A percentile compares a stretch with the other conserved stretches of the same genome.
Evolutionary conservation across 2,113 vertebrate genomes (phyloP).

Genomic region (Todiramphus saurophagus): DNA sequence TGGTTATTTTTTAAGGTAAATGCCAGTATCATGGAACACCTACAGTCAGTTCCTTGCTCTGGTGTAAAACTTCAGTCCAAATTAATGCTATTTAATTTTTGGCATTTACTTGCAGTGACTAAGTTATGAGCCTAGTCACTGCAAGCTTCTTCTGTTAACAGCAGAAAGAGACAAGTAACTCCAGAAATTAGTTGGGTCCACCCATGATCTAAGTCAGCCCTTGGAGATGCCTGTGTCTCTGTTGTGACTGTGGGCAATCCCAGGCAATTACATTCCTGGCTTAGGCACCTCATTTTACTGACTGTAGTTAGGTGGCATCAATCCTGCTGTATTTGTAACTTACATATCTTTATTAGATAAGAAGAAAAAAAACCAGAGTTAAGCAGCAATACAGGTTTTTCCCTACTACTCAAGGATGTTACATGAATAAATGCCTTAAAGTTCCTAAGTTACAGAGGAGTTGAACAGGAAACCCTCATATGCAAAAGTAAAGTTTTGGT

Average conservation of each 20-base stretch:
- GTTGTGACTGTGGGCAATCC: neutral
- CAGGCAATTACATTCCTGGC: neutral
- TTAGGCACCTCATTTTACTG: neutral
- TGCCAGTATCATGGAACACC: neutral
- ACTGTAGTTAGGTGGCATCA: neutral
- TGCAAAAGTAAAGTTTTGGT: neutral
- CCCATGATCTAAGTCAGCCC: neutral
- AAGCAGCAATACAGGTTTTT: neutral
- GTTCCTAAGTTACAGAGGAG: neutral
- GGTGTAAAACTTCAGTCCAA: neutral
- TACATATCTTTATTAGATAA: neutral
- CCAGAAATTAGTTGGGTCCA: neutral
- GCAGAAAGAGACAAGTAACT: neutral
- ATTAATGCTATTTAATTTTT: neutral
- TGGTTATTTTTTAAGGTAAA: neutral
- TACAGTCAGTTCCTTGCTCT: neutral
- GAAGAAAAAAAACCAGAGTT: neutral
- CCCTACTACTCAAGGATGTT: neutral
- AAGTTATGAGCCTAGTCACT: neutral
- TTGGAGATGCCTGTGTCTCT: neutral
- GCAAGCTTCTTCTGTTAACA: neutral
- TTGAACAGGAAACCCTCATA: neutral
- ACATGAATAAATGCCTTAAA: neutral
- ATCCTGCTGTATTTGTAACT: neutral
- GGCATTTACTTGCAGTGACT: neutral